A percentile compares a stretch with the other conserved stretches of the same genome.
Evolutionary conservation across 2,797 vertebrate genomes (phyloP).

Genomic region (Sebastes reedi): DNA sequence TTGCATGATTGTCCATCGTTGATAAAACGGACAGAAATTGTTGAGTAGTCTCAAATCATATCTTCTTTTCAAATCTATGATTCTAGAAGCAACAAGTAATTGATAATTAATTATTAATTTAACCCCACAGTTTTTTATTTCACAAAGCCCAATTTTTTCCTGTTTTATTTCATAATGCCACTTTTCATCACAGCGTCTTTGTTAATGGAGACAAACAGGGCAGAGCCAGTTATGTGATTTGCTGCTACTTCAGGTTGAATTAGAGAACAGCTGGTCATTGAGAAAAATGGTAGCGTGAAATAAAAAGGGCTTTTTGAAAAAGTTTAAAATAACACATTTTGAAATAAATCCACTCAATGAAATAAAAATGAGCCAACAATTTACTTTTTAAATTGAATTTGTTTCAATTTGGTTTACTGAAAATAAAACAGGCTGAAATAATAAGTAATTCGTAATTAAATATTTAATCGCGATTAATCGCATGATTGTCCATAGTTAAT

Average conservation of each 20-base stretch:
- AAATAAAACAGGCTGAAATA: background rate
- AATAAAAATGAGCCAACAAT: background rate
- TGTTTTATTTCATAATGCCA: background rate
- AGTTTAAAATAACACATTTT: background rate
- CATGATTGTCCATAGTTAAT: no score
- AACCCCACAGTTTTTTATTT: background rate
- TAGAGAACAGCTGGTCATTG: background rate
- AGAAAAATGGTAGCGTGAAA: background rate
- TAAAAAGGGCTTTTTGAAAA: background rate
- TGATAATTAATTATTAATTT: no score
- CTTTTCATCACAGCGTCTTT: background rate
- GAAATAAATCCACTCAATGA: background rate
- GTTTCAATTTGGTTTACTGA: background rate
- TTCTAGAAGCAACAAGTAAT: no score
- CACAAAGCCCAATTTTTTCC: background rate
- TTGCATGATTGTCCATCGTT: no score
- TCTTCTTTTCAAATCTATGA: no score
- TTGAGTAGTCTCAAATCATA: no score
- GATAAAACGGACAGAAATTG: no score
- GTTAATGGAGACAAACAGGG: background rate
- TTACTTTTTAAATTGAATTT: no score
- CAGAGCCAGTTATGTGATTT: background rate
- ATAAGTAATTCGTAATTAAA: background rate
- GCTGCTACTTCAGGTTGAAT: background rate
- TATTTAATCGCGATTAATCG: no score